Base-by-base conservation (phyloP, 2,797 vertebrate genomes). In the Tadarida brasiliensis region DNA sequence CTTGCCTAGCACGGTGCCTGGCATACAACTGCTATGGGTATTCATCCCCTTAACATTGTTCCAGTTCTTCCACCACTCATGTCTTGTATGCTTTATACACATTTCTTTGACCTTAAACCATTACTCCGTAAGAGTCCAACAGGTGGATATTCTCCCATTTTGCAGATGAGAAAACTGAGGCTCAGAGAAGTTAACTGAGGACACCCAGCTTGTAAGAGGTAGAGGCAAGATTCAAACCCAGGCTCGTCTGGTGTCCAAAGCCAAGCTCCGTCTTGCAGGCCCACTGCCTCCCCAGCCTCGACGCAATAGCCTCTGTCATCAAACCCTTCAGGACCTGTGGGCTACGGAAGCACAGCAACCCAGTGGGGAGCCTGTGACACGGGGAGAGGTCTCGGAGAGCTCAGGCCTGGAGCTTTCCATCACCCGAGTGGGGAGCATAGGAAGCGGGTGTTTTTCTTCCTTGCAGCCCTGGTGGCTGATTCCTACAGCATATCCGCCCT, bases 361-460 rank as follows among this genome's bases (percentile, higher is more conserved):
- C 17, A 9, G 7, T 3, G 19, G 51, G n/a, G 77, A 68, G 35
- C 3, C 86, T 11, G 8, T 57, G 49, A 28, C 30, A 26, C 28
- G 19, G 56, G 33, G 61, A 93, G 65, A 93, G n/a, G 78, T 73
- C 33, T 49, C 28, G 4, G n/a, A 35, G 33, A 61, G 44, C 73
- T 61, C 82, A 44, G 56, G 39, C 67, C 65, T 17, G 28, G 85
- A 91, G 91, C 88, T 96, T 84, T 88, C 94, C 80, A 35, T 30
- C 70, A 33, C 35, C 74, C 3, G 0, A n/a, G 28, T 15, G 51
- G 70, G 92, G 90, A 95, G 57, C 87, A 84, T 57, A 87, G 97
- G 96, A 97, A 97, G 78, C 17, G 78, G 95, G 96, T 96, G 96
- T 97, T 97, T 96, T 96, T 96, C 95, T 97, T 97, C 91, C 97